Conservation (phyloP, 2,888 invertebrate genomes). For the Choreutis nemorana region DNA sequence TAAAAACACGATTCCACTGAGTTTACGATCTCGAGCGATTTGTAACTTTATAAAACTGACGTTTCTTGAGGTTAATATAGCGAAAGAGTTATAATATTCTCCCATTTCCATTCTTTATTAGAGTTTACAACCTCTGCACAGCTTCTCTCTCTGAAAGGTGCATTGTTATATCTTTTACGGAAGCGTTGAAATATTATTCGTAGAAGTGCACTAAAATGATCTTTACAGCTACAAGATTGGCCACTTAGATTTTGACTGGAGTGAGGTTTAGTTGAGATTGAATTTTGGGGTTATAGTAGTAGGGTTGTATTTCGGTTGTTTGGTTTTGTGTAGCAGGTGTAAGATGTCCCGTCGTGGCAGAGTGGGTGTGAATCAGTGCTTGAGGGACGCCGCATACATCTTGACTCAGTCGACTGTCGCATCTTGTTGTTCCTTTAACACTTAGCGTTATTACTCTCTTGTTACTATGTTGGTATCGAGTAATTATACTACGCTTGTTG, state of each 20-base stretch:
- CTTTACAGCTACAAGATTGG: slow-evolving; percentile 22
- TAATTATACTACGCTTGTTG: too few species aligned
- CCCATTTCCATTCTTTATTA: too few species aligned
- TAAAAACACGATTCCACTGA: too few species aligned
- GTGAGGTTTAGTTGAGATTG: slow-evolving; percentile 29
- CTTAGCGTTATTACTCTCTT: too few species aligned
- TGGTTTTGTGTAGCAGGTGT: slow-evolving; percentile 36
- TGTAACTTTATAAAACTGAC: too few species aligned
- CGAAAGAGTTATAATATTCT: too few species aligned
- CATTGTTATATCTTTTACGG: slow-evolving; percentile 57
- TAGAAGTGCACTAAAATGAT: slow-evolving; percentile 36
- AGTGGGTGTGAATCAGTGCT: slow-evolving; percentile 47
- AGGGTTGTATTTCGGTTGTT: slow-evolving; percentile 18
- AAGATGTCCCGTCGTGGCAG: slow-evolving; percentile 26
- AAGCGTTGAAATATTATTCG: slow-evolving; percentile 54
- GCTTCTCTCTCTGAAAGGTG: slow-evolving; percentile 20
- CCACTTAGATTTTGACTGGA: slow-evolving; percentile 13
- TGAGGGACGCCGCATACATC: slow-evolving; percentile 51
- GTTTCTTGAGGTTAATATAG: too few species aligned
- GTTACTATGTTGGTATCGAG: too few species aligned
- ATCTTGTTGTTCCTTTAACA: slow-evolving; percentile 35
- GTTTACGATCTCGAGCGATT: too few species aligned
- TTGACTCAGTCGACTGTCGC: slow-evolving; percentile 42
- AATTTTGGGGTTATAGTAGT: slow-evolving; percentile 15
- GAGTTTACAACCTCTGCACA: too few species aligned